These are phyloP conservation scores for Phalacrocorax brasilianus DNA, from an alignment of 2,113 vertebrate species.

Conservation along the genomic window DNA sequence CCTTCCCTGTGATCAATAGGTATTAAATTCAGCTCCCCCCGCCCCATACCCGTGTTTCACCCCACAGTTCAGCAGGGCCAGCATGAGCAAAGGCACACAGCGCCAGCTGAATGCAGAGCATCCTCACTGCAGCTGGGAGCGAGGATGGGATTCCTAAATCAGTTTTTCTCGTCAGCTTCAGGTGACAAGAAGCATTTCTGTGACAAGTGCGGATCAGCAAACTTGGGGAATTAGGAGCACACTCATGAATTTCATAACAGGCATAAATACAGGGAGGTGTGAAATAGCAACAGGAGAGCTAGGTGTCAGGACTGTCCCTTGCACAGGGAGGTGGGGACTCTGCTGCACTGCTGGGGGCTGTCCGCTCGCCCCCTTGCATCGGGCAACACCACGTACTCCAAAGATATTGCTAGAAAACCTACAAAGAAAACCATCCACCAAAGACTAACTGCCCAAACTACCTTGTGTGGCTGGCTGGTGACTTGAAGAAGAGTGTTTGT, in stretches of 20 bases:
- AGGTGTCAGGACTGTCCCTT: not conserved
- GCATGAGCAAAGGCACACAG: not conserved
- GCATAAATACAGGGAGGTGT: not conserved
- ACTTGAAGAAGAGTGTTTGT: not conserved
- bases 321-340: not conserved
- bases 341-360: not conserved
- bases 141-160: not conserved
- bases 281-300: not conserved
- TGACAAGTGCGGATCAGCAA: not conserved
- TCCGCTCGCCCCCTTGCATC: not conserved
- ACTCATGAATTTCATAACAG: not conserved
- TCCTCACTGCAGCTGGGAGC: not conserved
- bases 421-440: not conserved
- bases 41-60: not conserved
- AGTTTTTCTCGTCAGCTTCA: slow-evolving; percentile 8
- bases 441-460: not conserved
- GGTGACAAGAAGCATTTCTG: not conserved
- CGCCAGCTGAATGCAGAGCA: not conserved
- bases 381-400: not conserved
- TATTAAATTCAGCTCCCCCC: not conserved
- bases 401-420: not conserved
- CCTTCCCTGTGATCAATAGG: not conserved
- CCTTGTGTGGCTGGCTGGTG: not conserved
- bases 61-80: not conserved
- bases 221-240: not conserved